Evolutionary conservation across 2,113 vertebrate genomes (phyloP), one percentile per base, ranked within the genome.

Genomic region (Apus apus): DNA sequence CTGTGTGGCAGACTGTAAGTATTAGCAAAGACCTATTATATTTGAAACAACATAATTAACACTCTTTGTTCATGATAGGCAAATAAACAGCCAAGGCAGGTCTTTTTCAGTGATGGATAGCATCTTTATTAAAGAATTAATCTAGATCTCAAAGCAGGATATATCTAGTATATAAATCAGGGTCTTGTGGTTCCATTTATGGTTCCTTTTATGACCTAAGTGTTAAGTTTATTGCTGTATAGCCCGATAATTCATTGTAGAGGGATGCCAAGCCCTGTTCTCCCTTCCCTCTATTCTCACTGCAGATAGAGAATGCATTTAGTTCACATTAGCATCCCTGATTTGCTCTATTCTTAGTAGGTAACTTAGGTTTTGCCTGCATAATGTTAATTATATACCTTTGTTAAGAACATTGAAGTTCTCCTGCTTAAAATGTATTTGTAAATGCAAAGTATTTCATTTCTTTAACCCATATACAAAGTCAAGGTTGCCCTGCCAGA

Each of bases 111-210:
- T 96, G 94, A 96, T 97, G 75, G 89, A 96, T 96, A 76, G 60
- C 87, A 85, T 90, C 91, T 97, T 96, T 96, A 91, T 90, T 94
- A 95, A 97, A 93, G 93, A 94, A 94, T 95, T 97, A 96, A 95
- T 94, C 85, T 94, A 71, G 82, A 85, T 94, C 87, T 96, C 67
- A 93, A 83, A 91, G 56, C 64, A 76, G 66, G 36, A 85, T 91
- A 93, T 95, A 79, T 91, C 81, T 89, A 87, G 80, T 85, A 27
- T 45, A 94, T 95, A 96, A 97, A 95, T 94, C 91, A 70, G 87
- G 90, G 93, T 93, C 94, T 97, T 91, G 97, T 98, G 97, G 84
- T 98, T 98, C 97, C 96, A 97, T 98, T 96, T 94, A 97, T 3
- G 13, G 82, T 80, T 94, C 38, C 81, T 94, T 95, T 95, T 93